These are phyloP conservation scores for Piprites chloris DNA, from an alignment of 2,113 vertebrate genomes.

Conservation along the genomic window DNA sequence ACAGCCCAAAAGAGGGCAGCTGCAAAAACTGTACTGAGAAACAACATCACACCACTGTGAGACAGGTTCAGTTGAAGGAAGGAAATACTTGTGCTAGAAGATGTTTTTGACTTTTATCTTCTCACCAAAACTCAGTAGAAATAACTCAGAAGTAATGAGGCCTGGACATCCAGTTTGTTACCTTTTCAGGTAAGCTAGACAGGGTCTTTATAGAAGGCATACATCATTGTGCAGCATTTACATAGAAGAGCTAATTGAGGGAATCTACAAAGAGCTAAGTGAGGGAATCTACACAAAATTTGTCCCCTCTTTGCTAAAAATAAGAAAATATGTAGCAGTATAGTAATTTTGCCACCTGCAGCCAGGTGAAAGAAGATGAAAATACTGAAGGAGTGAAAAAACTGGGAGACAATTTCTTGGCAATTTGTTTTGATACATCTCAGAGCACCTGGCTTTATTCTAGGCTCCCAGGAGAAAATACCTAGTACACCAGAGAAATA, in stretches of 20 bases:
- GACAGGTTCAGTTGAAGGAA: neutral
- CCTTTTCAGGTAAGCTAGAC: neutral
- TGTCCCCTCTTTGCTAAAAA: neutral
- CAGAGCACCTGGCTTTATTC: neutral
- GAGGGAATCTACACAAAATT: neutral
- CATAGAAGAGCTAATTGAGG: neutral
- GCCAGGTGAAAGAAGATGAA: neutral
- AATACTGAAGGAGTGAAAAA: neutral
- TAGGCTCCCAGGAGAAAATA: neutral
- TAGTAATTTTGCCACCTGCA: neutral
- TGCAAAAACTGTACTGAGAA: neutral
- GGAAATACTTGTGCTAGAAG: neutral
- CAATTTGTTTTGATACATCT: neutral
- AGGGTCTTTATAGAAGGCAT: neutral
- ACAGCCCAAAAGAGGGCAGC: neutral
- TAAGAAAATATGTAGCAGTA: neutral
- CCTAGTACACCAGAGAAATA: neutral
- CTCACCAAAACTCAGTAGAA: neutral
- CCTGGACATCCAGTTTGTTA: neutral
- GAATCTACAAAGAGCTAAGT: neutral
- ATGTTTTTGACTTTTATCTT: neutral
- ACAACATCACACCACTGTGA: neutral
- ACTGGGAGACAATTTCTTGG: neutral
- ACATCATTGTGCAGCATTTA: neutral
- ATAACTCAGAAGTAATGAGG: neutral